These are phyloP conservation scores for Pachyrhynchus sulphureomaculatus DNA, from an alignment of 1,140 invertebrate genomes.

Conservation along the genomic window DNA sequence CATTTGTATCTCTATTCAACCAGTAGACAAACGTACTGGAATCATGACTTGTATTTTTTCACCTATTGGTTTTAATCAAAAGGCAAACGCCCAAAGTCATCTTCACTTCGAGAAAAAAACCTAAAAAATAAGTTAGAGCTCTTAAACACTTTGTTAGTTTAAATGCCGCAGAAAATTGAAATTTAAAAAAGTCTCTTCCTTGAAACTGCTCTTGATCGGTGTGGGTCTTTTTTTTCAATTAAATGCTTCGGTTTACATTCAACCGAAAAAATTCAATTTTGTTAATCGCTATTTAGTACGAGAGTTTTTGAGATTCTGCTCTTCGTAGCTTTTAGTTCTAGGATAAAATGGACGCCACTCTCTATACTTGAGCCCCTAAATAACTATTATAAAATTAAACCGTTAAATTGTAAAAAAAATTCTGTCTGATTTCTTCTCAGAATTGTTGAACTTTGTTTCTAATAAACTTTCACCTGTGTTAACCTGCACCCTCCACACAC, in stretches of 20 bases:
- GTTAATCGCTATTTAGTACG: conserved; percentile 6
- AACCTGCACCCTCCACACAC: too few species aligned
- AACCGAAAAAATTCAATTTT: conserved; percentile 15
- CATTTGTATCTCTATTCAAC: too few species aligned
- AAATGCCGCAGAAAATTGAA: conserved; percentile 32
- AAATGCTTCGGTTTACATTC: conserved; percentile 2
- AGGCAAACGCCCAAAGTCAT: conserved; percentile 6
- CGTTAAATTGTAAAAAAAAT: too few species aligned
- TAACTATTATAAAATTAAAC: too few species aligned
- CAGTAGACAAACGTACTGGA: too few species aligned
- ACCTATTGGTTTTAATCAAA: conserved; percentile 11
- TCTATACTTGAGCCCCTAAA: too few species aligned
- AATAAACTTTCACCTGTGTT: too few species aligned
- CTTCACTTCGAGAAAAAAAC: not conserved
- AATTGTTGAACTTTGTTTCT: too few species aligned
- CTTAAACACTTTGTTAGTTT: conserved; percentile 34
- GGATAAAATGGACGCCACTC: too few species aligned
- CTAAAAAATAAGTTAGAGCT: conserved; percentile 3
- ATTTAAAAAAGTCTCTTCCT: conserved; percentile 27
- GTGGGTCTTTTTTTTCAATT: conserved; percentile 29
- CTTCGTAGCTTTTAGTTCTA: too few species aligned
- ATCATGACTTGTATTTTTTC: conserved; percentile 6
- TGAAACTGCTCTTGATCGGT: conserved; percentile 24
- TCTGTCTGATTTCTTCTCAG: too few species aligned
- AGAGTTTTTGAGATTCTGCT: too few species aligned